Conservation (phyloP, 2,888 invertebrate genomes). For the Cenopis cana region DNA sequence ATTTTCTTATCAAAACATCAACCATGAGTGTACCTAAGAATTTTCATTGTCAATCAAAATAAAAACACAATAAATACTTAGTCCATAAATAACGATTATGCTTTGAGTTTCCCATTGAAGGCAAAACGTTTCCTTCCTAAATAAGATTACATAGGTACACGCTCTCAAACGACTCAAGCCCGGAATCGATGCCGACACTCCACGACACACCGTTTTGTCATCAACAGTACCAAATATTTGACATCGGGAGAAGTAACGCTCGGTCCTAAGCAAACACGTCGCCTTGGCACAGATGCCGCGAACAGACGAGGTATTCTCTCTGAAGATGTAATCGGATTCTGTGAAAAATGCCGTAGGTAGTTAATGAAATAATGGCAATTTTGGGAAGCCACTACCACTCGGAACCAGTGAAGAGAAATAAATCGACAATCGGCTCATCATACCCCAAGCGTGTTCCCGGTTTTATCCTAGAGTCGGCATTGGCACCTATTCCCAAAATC, state of each 20-base stretch:
- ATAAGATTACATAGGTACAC: conserved; percentile 36
- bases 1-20: too few species aligned
- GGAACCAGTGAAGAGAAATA: too few species aligned
- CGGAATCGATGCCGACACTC: conserved; percentile 52
- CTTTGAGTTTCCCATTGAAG: conserved; percentile 21
- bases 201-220: conserved; percentile 63
- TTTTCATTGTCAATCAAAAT: too few species aligned
- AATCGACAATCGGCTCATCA: too few species aligned
- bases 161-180: conserved; percentile 22
- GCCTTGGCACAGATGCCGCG: conserved; percentile 16
- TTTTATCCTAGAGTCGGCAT: too few species aligned
- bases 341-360: background rate
- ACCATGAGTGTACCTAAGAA: too few species aligned
- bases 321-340: background rate
- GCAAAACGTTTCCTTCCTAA: conserved; percentile 19
- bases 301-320: conserved; percentile 1
- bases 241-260: conserved; percentile 56
- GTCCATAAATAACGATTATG: background rate
- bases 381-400: too few species aligned
- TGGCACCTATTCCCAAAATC: too few species aligned
- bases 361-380: too few species aligned
- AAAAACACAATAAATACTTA: background rate
- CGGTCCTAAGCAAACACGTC: conserved; percentile 63
- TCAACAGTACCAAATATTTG: conserved; percentile 78
- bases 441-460: too few species aligned